Evolutionary conservation across 2,113 vertebrate genomes (phyloP).

Genomic region (Neogale vison): DNA sequence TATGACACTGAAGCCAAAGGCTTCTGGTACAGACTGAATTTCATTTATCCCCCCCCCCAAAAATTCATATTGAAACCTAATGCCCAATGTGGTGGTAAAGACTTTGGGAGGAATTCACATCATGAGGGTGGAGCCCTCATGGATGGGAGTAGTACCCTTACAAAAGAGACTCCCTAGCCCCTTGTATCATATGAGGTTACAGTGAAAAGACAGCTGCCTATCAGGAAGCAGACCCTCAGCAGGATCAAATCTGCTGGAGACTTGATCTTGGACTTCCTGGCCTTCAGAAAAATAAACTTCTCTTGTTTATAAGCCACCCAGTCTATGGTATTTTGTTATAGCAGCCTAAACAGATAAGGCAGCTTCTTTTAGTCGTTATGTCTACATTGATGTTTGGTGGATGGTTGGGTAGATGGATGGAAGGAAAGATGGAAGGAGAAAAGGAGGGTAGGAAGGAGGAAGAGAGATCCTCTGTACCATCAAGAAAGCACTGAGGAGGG

Average conservation of each 20-base stretch:
- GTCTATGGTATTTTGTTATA: neutral
- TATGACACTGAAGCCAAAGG: neutral
- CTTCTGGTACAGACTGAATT: neutral
- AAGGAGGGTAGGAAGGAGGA: neutral
- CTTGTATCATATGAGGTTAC: neutral
- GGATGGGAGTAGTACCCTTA: neutral
- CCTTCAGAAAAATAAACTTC: neutral
- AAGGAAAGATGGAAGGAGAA: neutral
- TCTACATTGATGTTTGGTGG: neutral
- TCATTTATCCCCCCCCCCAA: neutral
- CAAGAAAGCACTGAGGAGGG: neutral
- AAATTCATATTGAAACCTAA: neutral
- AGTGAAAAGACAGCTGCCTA: neutral
- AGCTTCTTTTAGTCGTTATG: conserved; percentile 1
- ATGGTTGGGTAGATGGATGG: neutral
- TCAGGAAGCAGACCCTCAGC: neutral
- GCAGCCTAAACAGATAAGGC: neutral
- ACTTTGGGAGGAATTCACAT: neutral
- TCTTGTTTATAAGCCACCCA: neutral
- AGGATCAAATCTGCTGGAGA: neutral
- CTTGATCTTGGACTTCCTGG: neutral
- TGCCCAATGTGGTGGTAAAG: neutral
- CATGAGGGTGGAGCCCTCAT: neutral
- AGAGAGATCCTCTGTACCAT: neutral
- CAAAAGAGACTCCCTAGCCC: neutral